Evolutionary conservation across 2,113 vertebrate species (phyloP).

Genomic region (Oenanthe melanoleuca): DNA sequence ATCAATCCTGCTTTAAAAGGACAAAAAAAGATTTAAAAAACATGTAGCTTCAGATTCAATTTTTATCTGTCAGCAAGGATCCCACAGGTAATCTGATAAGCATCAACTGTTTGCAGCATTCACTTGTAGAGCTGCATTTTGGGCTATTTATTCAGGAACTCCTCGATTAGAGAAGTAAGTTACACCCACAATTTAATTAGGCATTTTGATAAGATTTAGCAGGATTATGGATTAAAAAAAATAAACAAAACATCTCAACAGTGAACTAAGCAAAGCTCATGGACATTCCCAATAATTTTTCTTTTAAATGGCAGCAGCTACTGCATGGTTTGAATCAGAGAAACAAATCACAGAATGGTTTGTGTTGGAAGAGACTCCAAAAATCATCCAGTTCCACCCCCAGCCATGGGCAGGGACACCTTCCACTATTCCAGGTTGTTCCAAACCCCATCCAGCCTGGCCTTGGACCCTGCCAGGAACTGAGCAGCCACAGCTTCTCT

Average conservation of each 20-base stretch:
- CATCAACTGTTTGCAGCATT: not conserved
- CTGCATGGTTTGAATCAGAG: not conserved
- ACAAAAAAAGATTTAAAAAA: not conserved
- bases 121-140: not conserved
- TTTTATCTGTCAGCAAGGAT: not conserved
- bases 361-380: not conserved
- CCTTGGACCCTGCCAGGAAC: not conserved
- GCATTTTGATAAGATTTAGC: not conserved
- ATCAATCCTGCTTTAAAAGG: not conserved
- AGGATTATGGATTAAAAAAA: not conserved
- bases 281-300: not conserved
- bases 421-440: accelerated
- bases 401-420: not conserved
- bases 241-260: accelerated
- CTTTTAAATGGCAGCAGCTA: not conserved
- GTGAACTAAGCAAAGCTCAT: not conserved
- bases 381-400: not conserved
- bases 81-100: not conserved
- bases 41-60: not conserved
- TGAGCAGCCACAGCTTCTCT: not conserved
- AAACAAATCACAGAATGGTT: not conserved
- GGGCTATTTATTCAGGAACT: not conserved
- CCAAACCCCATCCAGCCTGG: not conserved
- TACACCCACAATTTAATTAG: not conserved
- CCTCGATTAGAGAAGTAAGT: not conserved